Evolutionary conservation across 2,797 vertebrate species (phyloP).

Genomic region (Falco peregrinus): DNA sequence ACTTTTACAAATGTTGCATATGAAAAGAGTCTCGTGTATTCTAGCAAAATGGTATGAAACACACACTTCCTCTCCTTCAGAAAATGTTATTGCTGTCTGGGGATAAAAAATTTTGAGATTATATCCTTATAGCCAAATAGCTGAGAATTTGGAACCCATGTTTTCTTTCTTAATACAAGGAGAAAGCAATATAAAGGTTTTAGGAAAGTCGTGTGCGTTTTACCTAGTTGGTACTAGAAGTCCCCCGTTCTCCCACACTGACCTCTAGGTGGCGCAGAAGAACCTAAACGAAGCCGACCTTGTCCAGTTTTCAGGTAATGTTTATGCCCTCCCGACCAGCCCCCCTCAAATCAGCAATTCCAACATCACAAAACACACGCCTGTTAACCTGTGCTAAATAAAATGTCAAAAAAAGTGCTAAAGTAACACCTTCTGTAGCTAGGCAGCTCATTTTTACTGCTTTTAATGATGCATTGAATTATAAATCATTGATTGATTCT

Average conservation of each 20-base stretch:
- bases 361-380: not conserved
- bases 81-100: not conserved
- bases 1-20: not conserved
- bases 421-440: not conserved
- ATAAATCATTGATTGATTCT: not conserved
- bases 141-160: not conserved
- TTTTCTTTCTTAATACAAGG: not conserved
- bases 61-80: not conserved
- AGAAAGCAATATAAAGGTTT: not conserved
- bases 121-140: not conserved
- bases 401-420: not conserved
- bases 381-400: not conserved
- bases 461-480: not conserved
- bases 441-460: not conserved
- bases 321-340: not conserved
- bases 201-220: not conserved
- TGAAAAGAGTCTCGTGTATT: not conserved
- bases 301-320: not conserved
- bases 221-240: not conserved
- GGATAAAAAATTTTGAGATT: not conserved
- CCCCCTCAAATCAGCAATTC: not conserved
- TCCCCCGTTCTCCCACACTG: not conserved
- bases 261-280: conserved; percentile 73
- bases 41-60: not conserved
- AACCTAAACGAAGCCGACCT: not conserved